These are phyloP conservation scores for Corapipo altera DNA, from an alignment of 2,113 vertebrate genomes.

Conservation along the genomic window DNA sequence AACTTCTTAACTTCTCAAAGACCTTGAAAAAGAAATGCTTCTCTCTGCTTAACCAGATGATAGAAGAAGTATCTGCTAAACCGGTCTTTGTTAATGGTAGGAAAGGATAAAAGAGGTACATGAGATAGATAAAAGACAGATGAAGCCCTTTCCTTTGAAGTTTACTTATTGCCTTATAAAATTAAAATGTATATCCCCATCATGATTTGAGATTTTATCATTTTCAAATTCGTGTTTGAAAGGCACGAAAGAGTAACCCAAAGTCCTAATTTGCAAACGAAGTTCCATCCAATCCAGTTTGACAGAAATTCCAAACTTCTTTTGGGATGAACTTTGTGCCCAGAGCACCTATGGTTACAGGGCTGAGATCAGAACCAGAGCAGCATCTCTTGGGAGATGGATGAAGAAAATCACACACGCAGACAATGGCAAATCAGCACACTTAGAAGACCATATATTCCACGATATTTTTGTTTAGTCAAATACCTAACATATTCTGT, in stretches of 20 bases:
- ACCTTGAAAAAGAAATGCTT: neutral
- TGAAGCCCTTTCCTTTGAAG: neutral
- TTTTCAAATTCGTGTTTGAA: neutral
- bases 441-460: neutral
- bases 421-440: neutral
- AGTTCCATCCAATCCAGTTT: neutral
- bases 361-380: neutral
- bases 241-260: neutral
- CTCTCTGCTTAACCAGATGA: neutral
- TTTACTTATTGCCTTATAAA: neutral
- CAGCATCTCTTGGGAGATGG: neutral
- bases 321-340: accelerated
- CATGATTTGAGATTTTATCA: neutral
- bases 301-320: neutral
- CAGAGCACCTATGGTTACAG: neutral
- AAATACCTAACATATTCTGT: neutral
- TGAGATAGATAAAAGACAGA: neutral
- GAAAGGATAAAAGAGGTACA: neutral
- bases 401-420: neutral
- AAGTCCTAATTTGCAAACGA: neutral
- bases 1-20: neutral
- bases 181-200: neutral
- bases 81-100: neutral
- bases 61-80: neutral
- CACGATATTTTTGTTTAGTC: neutral